These are phyloP conservation scores for Muricea muricata DNA, from an alignment of 92 coral and sea anemone genomes.

Conservation along the genomic window DNA sequence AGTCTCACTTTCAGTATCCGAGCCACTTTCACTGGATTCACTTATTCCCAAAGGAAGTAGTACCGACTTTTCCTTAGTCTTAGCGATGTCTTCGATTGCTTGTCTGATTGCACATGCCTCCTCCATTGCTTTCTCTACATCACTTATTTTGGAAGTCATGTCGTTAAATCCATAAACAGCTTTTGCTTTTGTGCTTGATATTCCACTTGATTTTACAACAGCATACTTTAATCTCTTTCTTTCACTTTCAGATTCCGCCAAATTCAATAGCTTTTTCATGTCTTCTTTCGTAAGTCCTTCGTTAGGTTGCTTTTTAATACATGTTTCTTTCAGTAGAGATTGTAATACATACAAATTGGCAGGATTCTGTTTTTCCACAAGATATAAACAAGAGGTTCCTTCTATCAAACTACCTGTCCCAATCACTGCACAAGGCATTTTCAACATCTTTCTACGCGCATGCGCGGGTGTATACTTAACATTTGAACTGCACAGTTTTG, in stretches of 20 bases:
- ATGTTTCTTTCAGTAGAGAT: constrained; percentile 4
- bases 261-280: constrained; percentile 20
- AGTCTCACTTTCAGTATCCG: constrained; percentile 56
- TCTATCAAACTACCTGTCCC: constrained; percentile 19
- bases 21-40: constrained; percentile 34
- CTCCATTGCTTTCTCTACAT: constrained; percentile 35
- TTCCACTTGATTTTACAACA: constrained; percentile 20
- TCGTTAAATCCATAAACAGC: constrained; percentile 49
- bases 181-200: constrained; percentile 28
- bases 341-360: neutral
- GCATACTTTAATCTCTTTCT: constrained; percentile 27
- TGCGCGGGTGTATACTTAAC: constrained; percentile 1
- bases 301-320: neutral
- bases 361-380: constrained; percentile 51
- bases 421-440: constrained; percentile 49
- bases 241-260: constrained; percentile 50
- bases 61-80: constrained; percentile 53
- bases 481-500: constrained; percentile 7
- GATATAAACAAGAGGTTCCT: constrained; percentile 47
- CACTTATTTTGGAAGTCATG: neutral
- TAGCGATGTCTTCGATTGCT: constrained; percentile 48
- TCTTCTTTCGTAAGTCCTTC: constrained; percentile 31
- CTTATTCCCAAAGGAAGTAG: constrained; percentile 30
- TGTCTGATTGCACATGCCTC: constrained; percentile 62
- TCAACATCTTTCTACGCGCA: constrained; percentile 51